Evolutionary conservation across 2,888 invertebrate genomes (phyloP).

Genomic region (Dorcus parallelipipedus): DNA sequence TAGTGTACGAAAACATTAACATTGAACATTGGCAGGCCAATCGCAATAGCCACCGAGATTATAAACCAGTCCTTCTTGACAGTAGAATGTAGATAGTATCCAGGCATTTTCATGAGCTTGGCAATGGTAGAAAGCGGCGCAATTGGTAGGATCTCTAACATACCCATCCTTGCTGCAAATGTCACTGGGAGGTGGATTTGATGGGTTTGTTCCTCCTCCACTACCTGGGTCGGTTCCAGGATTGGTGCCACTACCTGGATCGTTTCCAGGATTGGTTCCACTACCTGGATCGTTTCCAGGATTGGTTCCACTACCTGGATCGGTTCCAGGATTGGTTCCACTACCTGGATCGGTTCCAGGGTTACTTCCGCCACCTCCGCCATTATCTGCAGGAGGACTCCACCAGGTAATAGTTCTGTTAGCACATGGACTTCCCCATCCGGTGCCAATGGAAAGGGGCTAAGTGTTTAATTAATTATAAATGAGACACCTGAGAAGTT

Average conservation of each 20-base stretch:
- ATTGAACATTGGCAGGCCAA: conserved; percentile 35
- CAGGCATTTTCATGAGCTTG: conserved; percentile 27
- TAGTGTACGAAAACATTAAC: conserved; percentile 5
- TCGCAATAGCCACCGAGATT: conserved; percentile 46
- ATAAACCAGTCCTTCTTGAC: conserved; percentile 45
- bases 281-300: neutral
- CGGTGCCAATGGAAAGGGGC: too few relatives aligned
- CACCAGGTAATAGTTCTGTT: neutral
- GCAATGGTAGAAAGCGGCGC: conserved; percentile 50
- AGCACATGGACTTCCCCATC: neutral
- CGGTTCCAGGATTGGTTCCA: conserved; percentile 28
- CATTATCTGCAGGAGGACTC: neutral
- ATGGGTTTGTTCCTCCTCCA: neutral
- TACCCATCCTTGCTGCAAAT: conserved; percentile 41
- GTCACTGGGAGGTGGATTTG: neutral
- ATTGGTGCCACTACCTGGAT: neutral
- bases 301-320: neutral
- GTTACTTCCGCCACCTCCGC: neutral
- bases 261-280: conserved; percentile 28
- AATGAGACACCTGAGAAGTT: too few relatives aligned
- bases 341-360: neutral
- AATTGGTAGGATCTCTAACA: conserved; percentile 46
- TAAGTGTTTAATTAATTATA: too few relatives aligned
- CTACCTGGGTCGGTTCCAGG: neutral
- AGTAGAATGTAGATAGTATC: conserved; percentile 36